phyloP scores from a whole-genome alignment of 2,797 vertebrate genomes.

The Tarsius wallacei region DNA sequence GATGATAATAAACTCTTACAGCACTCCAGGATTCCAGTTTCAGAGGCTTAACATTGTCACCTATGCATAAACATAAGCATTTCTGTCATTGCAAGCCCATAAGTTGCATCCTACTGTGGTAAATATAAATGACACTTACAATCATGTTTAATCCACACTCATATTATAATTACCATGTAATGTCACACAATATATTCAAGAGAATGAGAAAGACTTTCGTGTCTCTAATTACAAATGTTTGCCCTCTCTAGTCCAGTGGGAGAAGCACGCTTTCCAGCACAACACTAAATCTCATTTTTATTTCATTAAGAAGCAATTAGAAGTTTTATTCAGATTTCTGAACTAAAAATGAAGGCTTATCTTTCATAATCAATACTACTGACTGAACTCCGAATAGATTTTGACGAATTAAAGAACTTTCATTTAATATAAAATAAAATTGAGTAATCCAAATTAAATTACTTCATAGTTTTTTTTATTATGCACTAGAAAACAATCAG shows the following conservation, averaged over 20 bases:
- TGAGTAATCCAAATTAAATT: slow-evolving; percentile 2
- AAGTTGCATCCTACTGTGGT: slow-evolving; percentile 70
- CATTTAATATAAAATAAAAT: slow-evolving; percentile 53
- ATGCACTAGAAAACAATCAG: neutral
- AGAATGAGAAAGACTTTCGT: neutral
- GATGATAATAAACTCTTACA: slow-evolving; percentile 64
- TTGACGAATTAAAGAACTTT: slow-evolving; percentile 46
- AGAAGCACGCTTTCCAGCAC: neutral
- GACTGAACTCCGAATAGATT: neutral
- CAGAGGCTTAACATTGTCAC: slow-evolving; percentile 65
- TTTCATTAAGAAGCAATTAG: slow-evolving; percentile 4
- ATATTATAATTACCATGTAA: slow-evolving; percentile 74
- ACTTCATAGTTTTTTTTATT: neutral
- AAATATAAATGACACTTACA: slow-evolving; percentile 75
- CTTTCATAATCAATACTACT: neutral
- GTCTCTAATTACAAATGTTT: slow-evolving; percentile 49
- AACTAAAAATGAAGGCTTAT: slow-evolving; percentile 37
- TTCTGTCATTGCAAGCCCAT: slow-evolving; percentile 31
- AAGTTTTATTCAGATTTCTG: slow-evolving; percentile 29
- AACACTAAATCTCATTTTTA: slow-evolving; percentile 17
- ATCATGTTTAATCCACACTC: slow-evolving; percentile 67
- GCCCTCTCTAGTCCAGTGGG: neutral
- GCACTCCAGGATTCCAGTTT: slow-evolving; percentile 71
- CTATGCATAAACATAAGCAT: slow-evolving; percentile 47
- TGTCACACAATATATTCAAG: slow-evolving; percentile 59